These are phyloP conservation scores for Willowsia nigromaculata DNA, from an alignment of 2,888 invertebrate species.

Conservation along the genomic window DNA sequence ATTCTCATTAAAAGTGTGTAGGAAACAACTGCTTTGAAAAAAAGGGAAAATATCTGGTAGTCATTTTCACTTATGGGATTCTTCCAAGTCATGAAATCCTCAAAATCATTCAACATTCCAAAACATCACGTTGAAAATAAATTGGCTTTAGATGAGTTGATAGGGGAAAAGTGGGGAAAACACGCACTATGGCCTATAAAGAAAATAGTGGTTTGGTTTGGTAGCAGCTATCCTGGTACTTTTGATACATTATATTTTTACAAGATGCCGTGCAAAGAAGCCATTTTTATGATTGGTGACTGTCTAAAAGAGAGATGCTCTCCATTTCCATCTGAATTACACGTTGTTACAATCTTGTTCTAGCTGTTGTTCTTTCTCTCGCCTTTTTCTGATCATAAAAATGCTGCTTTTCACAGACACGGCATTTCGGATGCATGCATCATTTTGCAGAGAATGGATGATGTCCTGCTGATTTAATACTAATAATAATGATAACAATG, in stretches of 20 bases:
- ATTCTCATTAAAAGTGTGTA: not conserved
- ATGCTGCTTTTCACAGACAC: slow-evolving; percentile 48
- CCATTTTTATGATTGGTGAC: slow-evolving; percentile 66
- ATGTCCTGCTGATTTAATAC: slow-evolving; percentile 72
- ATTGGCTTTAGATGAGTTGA: slow-evolving; percentile 18
- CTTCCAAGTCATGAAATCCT: not conserved
- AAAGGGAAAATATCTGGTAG: too few relatives aligned
- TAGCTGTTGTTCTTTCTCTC: not conserved
- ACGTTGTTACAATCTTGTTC: slow-evolving; percentile 59
- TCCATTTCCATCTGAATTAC: slow-evolving; percentile 68
- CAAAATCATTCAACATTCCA: slow-evolving; percentile 12
- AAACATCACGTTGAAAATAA: slow-evolving; percentile 1
- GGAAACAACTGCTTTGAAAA: not conserved
- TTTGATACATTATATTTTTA: not conserved
- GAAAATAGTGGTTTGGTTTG: not conserved
- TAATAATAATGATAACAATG: slow-evolving; percentile 72
- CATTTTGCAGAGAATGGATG: not conserved
- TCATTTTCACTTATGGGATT: not conserved
- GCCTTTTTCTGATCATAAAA: not conserved
- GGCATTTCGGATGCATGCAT: slow-evolving; percentile 27
- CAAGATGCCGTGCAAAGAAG: slow-evolving; percentile 61
- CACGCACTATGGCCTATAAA: slow-evolving; percentile 1
- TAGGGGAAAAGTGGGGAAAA: not conserved
- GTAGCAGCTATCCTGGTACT: not conserved
- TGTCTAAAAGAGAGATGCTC: slow-evolving; percentile 45